phyloP scores from a whole-genome alignment of 2,797 vertebrate species.

The Macroramphosus scolopax region DNA sequence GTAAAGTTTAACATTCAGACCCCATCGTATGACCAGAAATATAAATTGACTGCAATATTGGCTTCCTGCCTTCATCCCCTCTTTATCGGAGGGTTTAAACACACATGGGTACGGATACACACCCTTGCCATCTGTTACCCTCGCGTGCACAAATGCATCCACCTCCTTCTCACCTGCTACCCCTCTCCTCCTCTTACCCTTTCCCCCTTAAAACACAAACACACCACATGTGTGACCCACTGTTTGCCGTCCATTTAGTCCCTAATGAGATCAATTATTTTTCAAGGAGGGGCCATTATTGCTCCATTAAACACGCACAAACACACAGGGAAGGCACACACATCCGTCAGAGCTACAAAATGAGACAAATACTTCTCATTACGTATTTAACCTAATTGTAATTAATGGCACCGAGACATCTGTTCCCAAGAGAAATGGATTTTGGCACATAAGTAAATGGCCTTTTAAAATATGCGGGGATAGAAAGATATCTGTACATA shows the following conservation, averaged over 20 bases:
- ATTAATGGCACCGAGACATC: constrained; percentile 55
- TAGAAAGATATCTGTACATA: constrained; percentile 7
- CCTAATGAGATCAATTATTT: constrained; percentile 70
- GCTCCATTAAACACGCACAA: constrained; percentile 60
- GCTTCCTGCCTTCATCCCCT: constrained; percentile 28
- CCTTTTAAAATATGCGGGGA: too few species aligned
- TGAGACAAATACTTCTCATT: constrained; percentile 61
- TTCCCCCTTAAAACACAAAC: constrained; percentile 57
- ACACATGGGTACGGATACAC: constrained; percentile 37
- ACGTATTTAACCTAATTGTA: constrained; percentile 68
- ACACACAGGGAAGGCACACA: constrained; percentile 18
- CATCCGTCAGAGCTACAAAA: constrained; percentile 64
- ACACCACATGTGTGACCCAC: constrained; percentile 58
- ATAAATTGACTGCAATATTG: constrained; percentile 21
- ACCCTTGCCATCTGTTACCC: constrained; percentile 60
- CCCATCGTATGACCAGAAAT: constrained; percentile 4
- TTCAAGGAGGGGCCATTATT: constrained; percentile 60
- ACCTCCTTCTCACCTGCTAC: constrained; percentile 53
- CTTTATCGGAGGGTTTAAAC: constrained; percentile 38
- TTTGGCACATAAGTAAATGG: constrained; percentile 29
- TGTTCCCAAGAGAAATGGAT: constrained; percentile 17
- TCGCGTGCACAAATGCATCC: constrained; percentile 42
- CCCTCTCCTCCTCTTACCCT: constrained; percentile 53
- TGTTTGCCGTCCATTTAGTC: constrained; percentile 68
- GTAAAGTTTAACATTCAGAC: constrained; percentile 15